phyloP scores from a whole-genome alignment of 2,113 vertebrate genomes.

The Platysteira castanea region DNA sequence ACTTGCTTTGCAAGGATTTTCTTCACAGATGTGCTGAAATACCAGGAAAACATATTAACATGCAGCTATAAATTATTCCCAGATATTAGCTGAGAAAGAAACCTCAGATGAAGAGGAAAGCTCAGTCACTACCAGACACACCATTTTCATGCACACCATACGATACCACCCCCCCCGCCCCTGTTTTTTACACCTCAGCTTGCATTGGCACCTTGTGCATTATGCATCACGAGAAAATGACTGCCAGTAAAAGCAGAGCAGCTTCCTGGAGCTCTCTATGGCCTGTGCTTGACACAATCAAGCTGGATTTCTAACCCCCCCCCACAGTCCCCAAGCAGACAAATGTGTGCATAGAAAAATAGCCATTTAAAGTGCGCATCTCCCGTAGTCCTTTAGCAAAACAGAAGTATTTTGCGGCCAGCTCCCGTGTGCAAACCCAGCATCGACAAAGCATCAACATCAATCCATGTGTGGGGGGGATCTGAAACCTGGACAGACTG shows the following conservation, averaged over 20 bases:
- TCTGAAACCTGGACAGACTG: background rate
- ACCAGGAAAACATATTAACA: background rate
- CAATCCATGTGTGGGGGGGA: background rate
- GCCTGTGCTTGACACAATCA: background rate
- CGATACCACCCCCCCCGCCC: background rate
- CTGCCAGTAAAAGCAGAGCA: conserved; percentile 11
- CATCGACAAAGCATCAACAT: background rate
- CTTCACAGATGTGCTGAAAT: conserved; percentile 15
- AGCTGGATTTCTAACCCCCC: background rate
- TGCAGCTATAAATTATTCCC: conserved; percentile 18
- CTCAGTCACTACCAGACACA: background rate
- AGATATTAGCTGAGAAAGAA: conserved; percentile 31
- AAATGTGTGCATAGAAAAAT: background rate
- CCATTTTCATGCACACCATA: background rate
- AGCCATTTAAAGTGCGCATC: background rate
- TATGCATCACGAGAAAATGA: conserved; percentile 17
- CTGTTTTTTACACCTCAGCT: conserved; percentile 35
- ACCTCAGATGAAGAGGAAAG: background rate
- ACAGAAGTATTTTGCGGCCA: background rate
- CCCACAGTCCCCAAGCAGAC: background rate
- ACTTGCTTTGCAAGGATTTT: conserved; percentile 30
- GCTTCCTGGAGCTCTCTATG: background rate
- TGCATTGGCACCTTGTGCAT: conserved; percentile 41
- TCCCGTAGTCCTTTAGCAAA: background rate
- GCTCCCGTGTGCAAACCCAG: background rate